A percentile compares a stretch with the other conserved stretches of the same genome.
phyloP scores from a whole-genome alignment of 1,140 invertebrate species.

The Drosophila cardini region DNA sequence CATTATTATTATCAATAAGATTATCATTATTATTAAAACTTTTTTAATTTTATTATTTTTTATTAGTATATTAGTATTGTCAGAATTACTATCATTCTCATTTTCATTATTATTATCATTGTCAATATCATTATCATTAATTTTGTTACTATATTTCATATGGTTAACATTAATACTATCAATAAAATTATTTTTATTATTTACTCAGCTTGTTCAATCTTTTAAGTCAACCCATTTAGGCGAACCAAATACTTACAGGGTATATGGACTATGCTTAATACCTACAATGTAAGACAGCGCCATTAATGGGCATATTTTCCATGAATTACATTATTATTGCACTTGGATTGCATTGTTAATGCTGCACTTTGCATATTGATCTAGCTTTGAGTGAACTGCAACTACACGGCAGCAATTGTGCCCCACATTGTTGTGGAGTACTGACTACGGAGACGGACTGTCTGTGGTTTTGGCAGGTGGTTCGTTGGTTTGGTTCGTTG shows the following conservation, averaged over 20 bases:
- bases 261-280: neutral
- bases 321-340: constrained; percentile 22
- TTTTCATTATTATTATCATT: too few species aligned
- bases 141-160: too few species aligned
- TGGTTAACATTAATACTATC: too few species aligned
- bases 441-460: neutral
- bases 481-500: too few species aligned
- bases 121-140: too few species aligned
- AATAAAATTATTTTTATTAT: too few species aligned
- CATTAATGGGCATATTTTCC: constrained; percentile 12
- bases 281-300: neutral
- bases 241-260: neutral
- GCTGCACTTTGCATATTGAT: constrained; percentile 39
- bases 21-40: too few species aligned
- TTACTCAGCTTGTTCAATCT: neutral
- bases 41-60: too few species aligned
- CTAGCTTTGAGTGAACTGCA: constrained; percentile 17
- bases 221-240: neutral
- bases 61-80: too few species aligned
- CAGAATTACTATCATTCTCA: too few species aligned
- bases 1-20: too few species aligned
- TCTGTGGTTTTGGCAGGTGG: constrained; percentile 39
- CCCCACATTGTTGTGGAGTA: constrained; percentile 28
- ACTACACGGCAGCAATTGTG: neutral
- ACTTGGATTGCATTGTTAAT: constrained; percentile 8